Evolutionary conservation across 2,113 vertebrate genomes (phyloP).

Genomic region (Perca flavescens): DNA sequence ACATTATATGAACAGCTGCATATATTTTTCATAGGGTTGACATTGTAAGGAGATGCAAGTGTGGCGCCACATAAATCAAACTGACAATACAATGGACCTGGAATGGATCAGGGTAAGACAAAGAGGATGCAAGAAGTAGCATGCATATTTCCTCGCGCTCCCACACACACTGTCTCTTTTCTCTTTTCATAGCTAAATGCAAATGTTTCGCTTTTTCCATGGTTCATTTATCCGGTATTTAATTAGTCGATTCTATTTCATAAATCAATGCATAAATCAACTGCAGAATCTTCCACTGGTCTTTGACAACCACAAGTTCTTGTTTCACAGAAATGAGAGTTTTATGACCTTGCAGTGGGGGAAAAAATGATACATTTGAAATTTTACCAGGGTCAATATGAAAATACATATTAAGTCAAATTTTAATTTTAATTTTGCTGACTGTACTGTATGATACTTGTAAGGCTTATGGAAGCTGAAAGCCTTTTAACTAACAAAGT

Average conservation of each 20-base stretch:
- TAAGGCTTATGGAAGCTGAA: constrained; percentile 11
- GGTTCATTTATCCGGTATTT: constrained; percentile 80
- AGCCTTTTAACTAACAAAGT: constrained; percentile 22
- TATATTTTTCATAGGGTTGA: constrained; percentile 84
- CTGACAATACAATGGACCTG: constrained; percentile 84
- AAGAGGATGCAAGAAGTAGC: constrained; percentile 69
- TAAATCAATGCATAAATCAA: constrained; percentile 72
- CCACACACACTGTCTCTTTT: constrained; percentile 14
- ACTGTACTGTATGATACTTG: background rate
- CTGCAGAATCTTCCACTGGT: constrained; percentile 49
- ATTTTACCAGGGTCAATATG: constrained; percentile 31
- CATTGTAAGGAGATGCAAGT: constrained; percentile 79
- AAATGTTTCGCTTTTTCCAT: constrained; percentile 74
- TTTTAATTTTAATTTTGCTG: constrained; percentile 9
- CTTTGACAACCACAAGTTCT: constrained; percentile 65
- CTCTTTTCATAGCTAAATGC: constrained; percentile 66
- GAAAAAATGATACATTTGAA: constrained; percentile 18
- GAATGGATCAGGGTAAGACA: constrained; percentile 83
- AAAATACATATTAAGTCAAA: constrained; percentile 29
- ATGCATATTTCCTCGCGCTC: constrained; percentile 50
- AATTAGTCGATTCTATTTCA: constrained; percentile 80
- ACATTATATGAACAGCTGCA: constrained; percentile 83
- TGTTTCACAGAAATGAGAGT: constrained; percentile 44
- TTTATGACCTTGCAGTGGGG: constrained; percentile 33
- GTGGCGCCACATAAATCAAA: constrained; percentile 85